These are phyloP conservation scores for Macrostomum cliftonense DNA, from an alignment of 2,888 invertebrate species.

Conservation along the genomic window DNA sequence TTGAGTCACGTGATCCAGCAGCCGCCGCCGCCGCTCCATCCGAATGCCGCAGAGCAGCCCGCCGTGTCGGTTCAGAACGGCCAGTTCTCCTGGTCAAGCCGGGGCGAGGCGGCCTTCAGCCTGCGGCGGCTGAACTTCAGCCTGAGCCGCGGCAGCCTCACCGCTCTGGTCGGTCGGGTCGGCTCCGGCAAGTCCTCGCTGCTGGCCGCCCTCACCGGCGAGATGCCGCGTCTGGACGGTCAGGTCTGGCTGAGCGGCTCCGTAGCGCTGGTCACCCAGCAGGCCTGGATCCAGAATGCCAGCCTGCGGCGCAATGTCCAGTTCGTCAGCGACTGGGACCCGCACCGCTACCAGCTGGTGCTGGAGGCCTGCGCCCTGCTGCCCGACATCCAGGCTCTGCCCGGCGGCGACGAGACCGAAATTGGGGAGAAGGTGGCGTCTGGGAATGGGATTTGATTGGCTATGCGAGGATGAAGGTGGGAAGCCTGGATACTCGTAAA, in stretches of 20 bases:
- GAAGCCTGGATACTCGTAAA: too few species aligned
- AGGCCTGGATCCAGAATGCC: conserved; percentile 11
- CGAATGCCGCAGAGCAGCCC: background rate
- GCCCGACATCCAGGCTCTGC: conserved; percentile 12
- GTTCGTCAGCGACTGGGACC: conserved; percentile 6
- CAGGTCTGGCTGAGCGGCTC: conserved; percentile 40
- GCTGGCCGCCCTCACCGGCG: conserved; percentile 63
- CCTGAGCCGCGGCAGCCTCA: conserved; percentile 14
- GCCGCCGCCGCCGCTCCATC: too few species aligned
- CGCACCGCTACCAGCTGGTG: conserved; percentile 4
- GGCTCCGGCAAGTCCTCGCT: conserved; percentile 50
- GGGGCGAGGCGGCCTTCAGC: too few species aligned
- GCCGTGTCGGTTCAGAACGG: background rate
- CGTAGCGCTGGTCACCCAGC: conserved; percentile 8
- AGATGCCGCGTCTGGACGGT: conserved; percentile 68
- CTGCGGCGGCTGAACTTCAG: too few species aligned
- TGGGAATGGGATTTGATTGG: too few species aligned
- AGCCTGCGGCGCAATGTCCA: conserved; percentile 11
- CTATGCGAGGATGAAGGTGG: too few species aligned
- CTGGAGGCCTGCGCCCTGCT: conserved; percentile 13
- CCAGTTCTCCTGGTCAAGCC: background rate
- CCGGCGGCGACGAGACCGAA: conserved; percentile 14
- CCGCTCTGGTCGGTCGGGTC: conserved; percentile 40
- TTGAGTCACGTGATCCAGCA: conserved; percentile 11
- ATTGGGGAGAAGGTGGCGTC: conserved; percentile 17